Percentiles rank a stretch among this genome's conserved stretches.
Evolutionary conservation across 1,140 invertebrate genomes (phyloP).

Genomic region (Drosophila eugracilis): DNA sequence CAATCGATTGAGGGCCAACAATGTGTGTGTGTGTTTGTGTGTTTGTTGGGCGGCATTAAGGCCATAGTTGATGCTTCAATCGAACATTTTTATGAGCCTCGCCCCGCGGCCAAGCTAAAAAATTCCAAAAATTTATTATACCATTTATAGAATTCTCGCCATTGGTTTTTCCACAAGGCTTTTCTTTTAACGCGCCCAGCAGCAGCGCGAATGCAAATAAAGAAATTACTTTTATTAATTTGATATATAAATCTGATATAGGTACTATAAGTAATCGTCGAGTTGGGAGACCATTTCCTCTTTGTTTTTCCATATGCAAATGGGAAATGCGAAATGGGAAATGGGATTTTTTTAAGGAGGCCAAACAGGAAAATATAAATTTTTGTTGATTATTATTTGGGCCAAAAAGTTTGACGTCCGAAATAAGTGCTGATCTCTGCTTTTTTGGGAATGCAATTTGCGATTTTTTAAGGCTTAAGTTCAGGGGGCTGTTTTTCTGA

Average conservation of each 20-base stretch:
- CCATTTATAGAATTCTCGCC: slow-evolving; percentile 24
- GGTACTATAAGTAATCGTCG: slow-evolving; percentile 43
- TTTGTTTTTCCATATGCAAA: slow-evolving; percentile 23
- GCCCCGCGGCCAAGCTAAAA: slow-evolving; percentile 23
- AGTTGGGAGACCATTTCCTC: too few relatives aligned
- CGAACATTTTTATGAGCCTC: slow-evolving; percentile 37
- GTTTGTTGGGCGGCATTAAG: too few relatives aligned
- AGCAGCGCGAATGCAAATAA: slow-evolving; percentile 4
- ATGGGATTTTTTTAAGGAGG: too few relatives aligned
- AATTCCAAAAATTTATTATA: slow-evolving; percentile 37
- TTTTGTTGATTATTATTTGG: slow-evolving; percentile 4
- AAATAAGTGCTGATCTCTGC: slow-evolving; percentile 36
- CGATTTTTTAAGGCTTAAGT: too few relatives aligned
- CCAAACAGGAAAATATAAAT: too few relatives aligned
- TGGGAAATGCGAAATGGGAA: too few relatives aligned
- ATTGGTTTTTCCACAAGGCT: background rate
- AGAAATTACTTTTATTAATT: slow-evolving; percentile 38
- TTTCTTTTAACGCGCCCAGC: background rate
- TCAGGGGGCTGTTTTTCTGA: too few relatives aligned
- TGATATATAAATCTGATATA: slow-evolving; percentile 36
- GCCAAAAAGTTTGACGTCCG: slow-evolving; percentile 3
- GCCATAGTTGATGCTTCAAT: slow-evolving; percentile 36
- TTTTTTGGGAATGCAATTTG: too few relatives aligned
- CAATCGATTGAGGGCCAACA: slow-evolving; percentile 20
- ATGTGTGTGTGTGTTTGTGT: too few relatives aligned